These are phyloP conservation scores for Xanthia togata DNA, from an alignment of 2,888 invertebrate species.

Conservation along the genomic window DNA sequence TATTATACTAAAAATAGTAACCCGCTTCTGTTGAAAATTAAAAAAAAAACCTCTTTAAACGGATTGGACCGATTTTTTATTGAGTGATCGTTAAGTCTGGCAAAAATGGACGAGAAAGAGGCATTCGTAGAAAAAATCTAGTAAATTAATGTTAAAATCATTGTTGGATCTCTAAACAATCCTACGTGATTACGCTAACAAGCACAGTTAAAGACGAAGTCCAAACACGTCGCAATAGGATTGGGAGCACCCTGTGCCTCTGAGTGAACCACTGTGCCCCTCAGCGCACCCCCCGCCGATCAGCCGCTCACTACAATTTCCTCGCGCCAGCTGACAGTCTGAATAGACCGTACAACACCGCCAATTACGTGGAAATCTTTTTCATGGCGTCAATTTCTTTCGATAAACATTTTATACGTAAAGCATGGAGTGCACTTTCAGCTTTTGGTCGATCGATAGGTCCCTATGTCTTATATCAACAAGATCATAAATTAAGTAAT, in stretches of 20 bases:
- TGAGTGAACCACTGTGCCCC: conserved; percentile 16
- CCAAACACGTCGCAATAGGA: conserved; percentile 23
- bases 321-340: conserved; percentile 43
- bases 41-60: not conserved
- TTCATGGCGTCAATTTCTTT: conserved; percentile 5
- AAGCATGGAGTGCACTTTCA: not conserved
- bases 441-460: not conserved
- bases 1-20: conserved; percentile 2
- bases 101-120: not conserved
- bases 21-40: not conserved
- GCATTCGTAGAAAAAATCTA: not conserved
- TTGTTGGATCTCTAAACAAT: not conserved
- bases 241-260: not conserved
- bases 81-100: not conserved
- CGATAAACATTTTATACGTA: conserved; percentile 9
- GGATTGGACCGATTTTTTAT: not conserved
- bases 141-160: not conserved
- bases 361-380: conserved; percentile 56
- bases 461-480: not conserved
- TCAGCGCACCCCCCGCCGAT: conserved; percentile 39
- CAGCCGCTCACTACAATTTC: conserved; percentile 40
- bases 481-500: not conserved
- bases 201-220: conserved; percentile 6
- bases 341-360: conserved; percentile 49
- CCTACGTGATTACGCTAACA: not conserved